Evolutionary conservation across 2,888 invertebrate genomes (phyloP), one percentile per base, ranked within the genome.

Genomic region (Invenusta paracnida): DNA sequence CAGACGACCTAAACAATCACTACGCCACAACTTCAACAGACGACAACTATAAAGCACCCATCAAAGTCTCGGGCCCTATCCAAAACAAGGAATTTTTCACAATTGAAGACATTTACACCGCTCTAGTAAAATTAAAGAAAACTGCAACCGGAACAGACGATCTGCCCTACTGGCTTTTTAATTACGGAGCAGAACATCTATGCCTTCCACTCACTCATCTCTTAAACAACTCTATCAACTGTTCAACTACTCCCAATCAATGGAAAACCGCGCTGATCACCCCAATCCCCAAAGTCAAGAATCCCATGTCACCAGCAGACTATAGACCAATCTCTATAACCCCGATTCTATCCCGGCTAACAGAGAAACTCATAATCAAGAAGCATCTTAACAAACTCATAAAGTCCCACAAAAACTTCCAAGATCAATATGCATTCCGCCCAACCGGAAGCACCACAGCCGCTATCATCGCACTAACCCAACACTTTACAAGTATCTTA

Each of bases 281-380:
- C 17, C 82, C 82, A 29, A 30, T 82, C 29, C 82, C 82, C 29
- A 82, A 82, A 82, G 30, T 82, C 82, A 29, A 29, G 29, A 82
- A 30, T 17, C 82, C 82, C 23, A 30, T 30, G 29, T 29, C 29
- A 82, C 29, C 29, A 29, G 29, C 17, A 29, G 82, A 82, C 82
- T 82, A 29, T 29, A 82, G 82, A 82, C 82, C 82, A 29, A 82
- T 82, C 82, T 82, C 82, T 82, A 82, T 29, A 29, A 82, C 82
- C 29, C 30, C 82, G 30, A 30, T 82, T 82, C 82, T 82, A 11
- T 82, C 82, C 27, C 29, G 82, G 29, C 29, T 30, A 82, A 82
- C 30, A 29, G 82, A 82, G 82, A 82, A 30, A 82, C 82, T 82
- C 29, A 82, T 82, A n/a, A 30, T 30, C 30, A 82, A 82, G 82